Evolutionary conservation across 1,140 invertebrate species (phyloP), one percentile per base, ranked within the genome.

Genomic region (Vanessa tameamea): DNA sequence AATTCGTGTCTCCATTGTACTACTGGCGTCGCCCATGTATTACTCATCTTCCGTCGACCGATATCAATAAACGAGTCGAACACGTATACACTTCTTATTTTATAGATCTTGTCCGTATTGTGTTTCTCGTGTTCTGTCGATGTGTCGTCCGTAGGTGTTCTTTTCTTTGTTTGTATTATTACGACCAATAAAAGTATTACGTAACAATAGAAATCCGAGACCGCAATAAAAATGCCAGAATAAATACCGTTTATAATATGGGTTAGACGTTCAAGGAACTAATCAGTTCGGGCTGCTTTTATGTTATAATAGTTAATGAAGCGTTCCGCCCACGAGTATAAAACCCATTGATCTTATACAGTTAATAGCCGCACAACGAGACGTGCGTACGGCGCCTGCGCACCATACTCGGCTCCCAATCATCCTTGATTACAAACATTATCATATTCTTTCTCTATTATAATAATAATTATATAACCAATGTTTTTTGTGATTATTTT

Each of bases 271-370:
- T 77, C 76, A 82, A 82, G 78, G 79, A 85, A 85, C 85, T 90
- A 86, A 90, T 89, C 82, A 88, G 82, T 80, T 86, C 77, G 78
- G 84, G 82, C 82, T 86, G 80, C 79, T 87, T 89, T 89, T 82
- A 85, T 86, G 84, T 87, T 92, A 84, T 88, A 89, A 87, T 85
- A 85, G 80, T 89, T 89, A 92, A 92, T 90, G 87, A 88, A 89
- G 83, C 78, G 87, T 80, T 83, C 82, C 88, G 86, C 90, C 88
- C 87, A 92, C 87, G 72, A 75, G 67, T 61, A 78, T 77, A 81
- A 81, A 83, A 78, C 82, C 80, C 82, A 87, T 89, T 89, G 86
- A 90, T 90, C 87, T 88, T 57, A 65, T 64, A 81, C 79, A 79
- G 80, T 83, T 89, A 89, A 88, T 84, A 81, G 85, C 71, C 78